Base-by-base conservation (phyloP, 92 coral and sea anemone genomes). In the Epizoanthus ramosus region DNA sequence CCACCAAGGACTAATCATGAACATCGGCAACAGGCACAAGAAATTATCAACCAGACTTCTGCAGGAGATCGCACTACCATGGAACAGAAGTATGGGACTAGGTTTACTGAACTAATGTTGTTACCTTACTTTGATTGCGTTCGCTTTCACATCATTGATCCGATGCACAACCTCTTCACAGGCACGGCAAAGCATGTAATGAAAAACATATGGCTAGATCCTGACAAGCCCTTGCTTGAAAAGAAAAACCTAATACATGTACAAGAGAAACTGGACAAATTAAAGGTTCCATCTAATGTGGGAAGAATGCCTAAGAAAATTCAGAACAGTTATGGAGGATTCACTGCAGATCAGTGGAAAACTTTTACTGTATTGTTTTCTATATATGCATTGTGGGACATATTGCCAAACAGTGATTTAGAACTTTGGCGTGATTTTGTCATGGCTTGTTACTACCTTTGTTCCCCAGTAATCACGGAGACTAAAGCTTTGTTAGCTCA, bases 71-170 rank as follows among this genome's bases (percentile, higher is more conserved):
- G 61, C 56, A 67, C 70, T 15, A 22, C 73, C 1, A 31, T 39
- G 15, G 91, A 85, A 80, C 53, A 71, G 35, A 12, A 61, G 74
- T 86, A 90, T 63, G 93, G 93, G 5, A 77, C 83, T 1, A 68
- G 88, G 8, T 91, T 43, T 28, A 72, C 63, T 43, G 91, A 86
- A 37, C 63, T 89, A 24, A 37, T 87, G 66, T 53, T 13, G 8
- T 61, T 92, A 25, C 89, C 91, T 0, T 92, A 89, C 71, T 92
- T 90, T 82, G 93, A 92, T 45, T 84, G 92, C 80, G 90, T 89
- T 2, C 72, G 95, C 13, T 92, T 77, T 21, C 89, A 87, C 69
- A n/a, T n/a, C n/a, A n/a, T n/a, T n/a, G n/a, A n/a, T n/a, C n/a
- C n/a, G n/a, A n/a, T n/a, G n/a, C n/a, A n/a, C n/a, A n/a, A n/a